Evolutionary conservation across 23 tunicate species (phyloP).

Genomic region (Ciona savignyi): DNA sequence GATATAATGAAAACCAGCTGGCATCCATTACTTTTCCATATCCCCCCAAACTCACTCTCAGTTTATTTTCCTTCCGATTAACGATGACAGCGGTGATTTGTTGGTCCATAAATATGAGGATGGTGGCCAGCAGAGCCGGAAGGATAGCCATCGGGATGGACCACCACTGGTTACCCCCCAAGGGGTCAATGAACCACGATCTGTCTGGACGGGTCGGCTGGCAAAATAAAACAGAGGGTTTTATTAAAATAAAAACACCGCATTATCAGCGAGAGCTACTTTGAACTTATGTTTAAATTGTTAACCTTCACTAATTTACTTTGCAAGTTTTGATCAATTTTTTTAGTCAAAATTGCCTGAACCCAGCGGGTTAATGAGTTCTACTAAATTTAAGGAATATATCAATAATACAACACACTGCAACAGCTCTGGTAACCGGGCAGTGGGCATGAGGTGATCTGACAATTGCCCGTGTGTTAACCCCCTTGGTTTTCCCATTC

Average conservation of each 20-base stretch:
- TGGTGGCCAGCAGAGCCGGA: conserved; percentile 81
- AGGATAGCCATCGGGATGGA: conserved; percentile 58
- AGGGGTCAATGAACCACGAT: conserved; percentile 73
- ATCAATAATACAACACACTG: no score
- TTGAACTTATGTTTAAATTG: neutral
- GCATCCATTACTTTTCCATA: no score
- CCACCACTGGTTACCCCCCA: conserved; percentile 84
- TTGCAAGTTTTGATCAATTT: no score
- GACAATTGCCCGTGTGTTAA: no score
- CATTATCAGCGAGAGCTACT: neutral
- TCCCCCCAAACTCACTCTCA: conserved; percentile 71
- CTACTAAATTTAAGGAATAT: no score
- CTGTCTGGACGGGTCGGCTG: conserved; percentile 92
- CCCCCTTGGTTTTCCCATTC: no score
- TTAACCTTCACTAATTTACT: no score
- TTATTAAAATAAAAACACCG: neutral
- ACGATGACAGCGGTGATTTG: conserved; percentile 98
- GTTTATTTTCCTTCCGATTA: conserved; percentile 88
- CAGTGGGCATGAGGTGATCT: no score
- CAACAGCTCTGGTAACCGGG: no score
- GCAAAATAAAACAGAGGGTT: neutral
- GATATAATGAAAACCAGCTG: no score
- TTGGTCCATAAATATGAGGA: conserved; percentile 97
- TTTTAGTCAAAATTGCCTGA: no score
- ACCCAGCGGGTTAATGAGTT: no score